phyloP scores from a whole-genome alignment of 2,888 invertebrate species.

The Cartodere bifasciata region DNA sequence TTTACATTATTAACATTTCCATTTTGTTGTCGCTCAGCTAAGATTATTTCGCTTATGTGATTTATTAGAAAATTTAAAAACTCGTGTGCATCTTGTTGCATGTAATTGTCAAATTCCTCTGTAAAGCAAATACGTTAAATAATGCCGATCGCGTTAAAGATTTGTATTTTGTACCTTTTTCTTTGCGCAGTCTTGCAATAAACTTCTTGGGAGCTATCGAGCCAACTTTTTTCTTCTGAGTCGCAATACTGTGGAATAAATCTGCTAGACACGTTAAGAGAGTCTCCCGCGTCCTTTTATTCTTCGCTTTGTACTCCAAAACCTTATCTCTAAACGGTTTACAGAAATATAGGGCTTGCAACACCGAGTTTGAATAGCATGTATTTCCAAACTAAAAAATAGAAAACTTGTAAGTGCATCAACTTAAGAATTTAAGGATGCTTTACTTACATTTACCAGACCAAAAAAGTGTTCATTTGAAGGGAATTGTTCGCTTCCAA shows the following conservation, averaged over 20 bases:
- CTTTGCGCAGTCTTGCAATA: conserved; percentile 93
- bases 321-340: conserved; percentile 98
- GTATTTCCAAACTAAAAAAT: conserved; percentile 91
- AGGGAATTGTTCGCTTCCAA: conserved; percentile 96
- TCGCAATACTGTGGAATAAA: conserved; percentile 97
- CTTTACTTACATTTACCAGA: conserved; percentile 84
- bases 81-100: conserved; percentile 99
- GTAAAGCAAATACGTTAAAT: conserved; percentile 31
- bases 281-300: conserved; percentile 93
- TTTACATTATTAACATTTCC: conserved; percentile 39
- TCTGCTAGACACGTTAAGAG: conserved; percentile 95
- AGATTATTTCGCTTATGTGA: conserved; percentile 93
- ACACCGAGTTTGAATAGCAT: conserved; percentile 98
- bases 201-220: conserved; percentile 99
- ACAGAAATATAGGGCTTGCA: conserved; percentile 99
- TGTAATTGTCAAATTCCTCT: conserved; percentile 99
- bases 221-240: conserved; percentile 99
- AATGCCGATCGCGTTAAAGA: not conserved
- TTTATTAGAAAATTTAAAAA: conserved; percentile 98
- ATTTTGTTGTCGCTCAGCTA: conserved; percentile 71
- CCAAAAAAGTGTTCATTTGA: conserved; percentile 99
- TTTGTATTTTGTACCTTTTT: conserved; percentile 62
- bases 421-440: conserved; percentile 5
- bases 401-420: conserved; percentile 11
- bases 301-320: conserved; percentile 93